Evolutionary conservation across 2,797 vertebrate species (phyloP).

Genomic region (Fistularia tabacaria): DNA sequence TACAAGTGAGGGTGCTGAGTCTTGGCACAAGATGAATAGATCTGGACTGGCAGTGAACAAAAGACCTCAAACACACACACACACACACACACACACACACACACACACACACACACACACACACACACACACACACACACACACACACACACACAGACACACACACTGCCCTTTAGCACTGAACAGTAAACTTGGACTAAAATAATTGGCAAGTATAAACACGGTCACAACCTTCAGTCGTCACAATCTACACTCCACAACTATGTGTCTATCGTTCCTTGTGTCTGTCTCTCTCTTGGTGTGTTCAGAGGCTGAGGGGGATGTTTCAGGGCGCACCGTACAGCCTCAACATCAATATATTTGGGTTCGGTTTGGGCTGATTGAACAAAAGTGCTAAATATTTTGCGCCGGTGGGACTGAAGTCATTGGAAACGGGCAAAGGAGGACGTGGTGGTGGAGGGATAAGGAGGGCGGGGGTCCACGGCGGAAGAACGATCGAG

Average conservation of each 20-base stretch:
- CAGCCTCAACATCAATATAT: too few relatives aligned
- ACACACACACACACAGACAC: conserved; percentile 16
- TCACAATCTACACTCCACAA: too few relatives aligned
- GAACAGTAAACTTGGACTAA: conserved; percentile 22
- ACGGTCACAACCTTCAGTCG: too few relatives aligned
- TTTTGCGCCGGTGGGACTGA: conserved; percentile 32
- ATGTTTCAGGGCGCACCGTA: too few relatives aligned
- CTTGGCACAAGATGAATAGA: conserved; percentile 72
- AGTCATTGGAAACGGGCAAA: neutral
- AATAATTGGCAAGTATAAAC: conserved; percentile 10
- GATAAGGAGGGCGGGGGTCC: conserved; percentile 36
- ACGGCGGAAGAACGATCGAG: conserved; percentile 31
- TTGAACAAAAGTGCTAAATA: conserved; percentile 8
- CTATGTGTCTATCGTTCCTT: too few relatives aligned
- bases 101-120: conserved; percentile 22
- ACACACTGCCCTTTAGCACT: conserved; percentile 20
- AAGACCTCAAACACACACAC: conserved; percentile 4
- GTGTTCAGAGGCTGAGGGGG: too few relatives aligned
- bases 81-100: conserved; percentile 23
- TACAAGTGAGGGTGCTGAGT: conserved; percentile 63
- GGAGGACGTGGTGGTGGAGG: conserved; percentile 29
- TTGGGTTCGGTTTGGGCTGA: too few relatives aligned
- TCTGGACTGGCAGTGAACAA: conserved; percentile 51
- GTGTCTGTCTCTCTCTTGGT: too few relatives aligned
- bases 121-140: too few relatives aligned